Base-by-base conservation (phyloP, 2,797 vertebrate genomes). In the Pyrocephalus nanus region DNA sequence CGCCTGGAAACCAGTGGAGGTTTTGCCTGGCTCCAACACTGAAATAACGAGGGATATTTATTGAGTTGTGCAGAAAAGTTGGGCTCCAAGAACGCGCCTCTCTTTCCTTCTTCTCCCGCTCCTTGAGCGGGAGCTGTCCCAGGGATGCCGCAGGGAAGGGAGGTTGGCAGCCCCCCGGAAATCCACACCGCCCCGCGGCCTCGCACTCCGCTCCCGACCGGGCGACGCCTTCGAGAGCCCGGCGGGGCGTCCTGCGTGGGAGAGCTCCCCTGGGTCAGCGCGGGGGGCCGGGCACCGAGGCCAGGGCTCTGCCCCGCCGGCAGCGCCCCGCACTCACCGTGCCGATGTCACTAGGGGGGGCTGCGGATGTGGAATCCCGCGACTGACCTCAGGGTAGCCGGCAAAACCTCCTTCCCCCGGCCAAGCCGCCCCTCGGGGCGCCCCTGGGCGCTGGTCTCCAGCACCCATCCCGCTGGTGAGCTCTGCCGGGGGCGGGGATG, bases 311-410 rank as follows among this genome's bases (percentile, higher is more conserved):
- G 60, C 11, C 60, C n/a, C 66, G 26, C 38, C 34, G 53, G 67
- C 71, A 34, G 72, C 29, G 19, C 61, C 71, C 25, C 36, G 27
- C 85, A 2, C 38, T 30, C 85, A 0, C 57, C 13, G 40, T 5
- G 50, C 67, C 91, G 4, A 4, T 97, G 97, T 95, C 97, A 92
- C 97, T 95, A 96, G 96, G 91, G 95, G 95, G 91, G 90, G 96
- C 96, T 97, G 82, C 86, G 64, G 96, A 97, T 88, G 83, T 64
- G 76, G 89, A 93, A 95, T 98, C 94, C 82, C 50, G 88, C 94
- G 61, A 3, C 4, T 23, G 15, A 64, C 2, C 45, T 38, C 66
- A 58, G 43, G 34, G 30, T 69, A n/a, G 76, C 75, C 66, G 21
- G 57, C 76, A 66, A 95, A 97, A 71, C 91, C 25, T 21, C 32